Evolutionary conservation across 2,797 vertebrate genomes (phyloP).

Genomic region (Calcarius lapponicus): DNA sequence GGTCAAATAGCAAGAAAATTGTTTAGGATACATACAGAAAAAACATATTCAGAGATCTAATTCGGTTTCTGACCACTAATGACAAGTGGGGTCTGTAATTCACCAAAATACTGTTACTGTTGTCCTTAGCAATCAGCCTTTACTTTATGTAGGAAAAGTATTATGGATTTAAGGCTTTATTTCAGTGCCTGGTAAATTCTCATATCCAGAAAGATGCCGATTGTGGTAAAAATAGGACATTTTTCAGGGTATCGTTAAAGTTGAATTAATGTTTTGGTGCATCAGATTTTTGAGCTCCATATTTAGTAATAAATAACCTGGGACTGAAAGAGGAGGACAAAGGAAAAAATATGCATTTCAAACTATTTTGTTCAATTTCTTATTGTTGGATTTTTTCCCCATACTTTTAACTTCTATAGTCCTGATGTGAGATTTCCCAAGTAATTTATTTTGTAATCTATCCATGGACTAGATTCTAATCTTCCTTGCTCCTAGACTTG

Average conservation of each 20-base stretch:
- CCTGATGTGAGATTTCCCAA: slow-evolving; percentile 18
- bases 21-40: slow-evolving; percentile 55
- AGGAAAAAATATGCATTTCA: not conserved
- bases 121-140: slow-evolving; percentile 61
- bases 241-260: slow-evolving; percentile 38
- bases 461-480: slow-evolving; percentile 44
- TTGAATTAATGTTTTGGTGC: slow-evolving; percentile 49
- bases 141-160: slow-evolving; percentile 20
- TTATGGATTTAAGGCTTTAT: slow-evolving; percentile 44
- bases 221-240: slow-evolving; percentile 30
- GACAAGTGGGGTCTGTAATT: slow-evolving; percentile 48
- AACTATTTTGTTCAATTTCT: slow-evolving; percentile 31
- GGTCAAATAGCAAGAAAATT: slow-evolving; percentile 72
- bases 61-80: slow-evolving; percentile 68
- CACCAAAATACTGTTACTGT: slow-evolving; percentile 34
- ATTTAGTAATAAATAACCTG: slow-evolving; percentile 60
- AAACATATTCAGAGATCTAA: slow-evolving; percentile 41
- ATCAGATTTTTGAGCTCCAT: slow-evolving; percentile 56
- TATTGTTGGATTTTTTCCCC: not conserved
- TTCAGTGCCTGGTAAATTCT: slow-evolving; percentile 47
- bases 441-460: slow-evolving; percentile 43
- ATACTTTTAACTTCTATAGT: slow-evolving; percentile 16
- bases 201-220: slow-evolving; percentile 42
- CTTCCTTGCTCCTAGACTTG: not conserved
- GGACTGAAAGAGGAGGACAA: not conserved